Evolutionary conservation across 2,113 vertebrate genomes (phyloP).

Genomic region (Pachypanchax playfairii): DNA sequence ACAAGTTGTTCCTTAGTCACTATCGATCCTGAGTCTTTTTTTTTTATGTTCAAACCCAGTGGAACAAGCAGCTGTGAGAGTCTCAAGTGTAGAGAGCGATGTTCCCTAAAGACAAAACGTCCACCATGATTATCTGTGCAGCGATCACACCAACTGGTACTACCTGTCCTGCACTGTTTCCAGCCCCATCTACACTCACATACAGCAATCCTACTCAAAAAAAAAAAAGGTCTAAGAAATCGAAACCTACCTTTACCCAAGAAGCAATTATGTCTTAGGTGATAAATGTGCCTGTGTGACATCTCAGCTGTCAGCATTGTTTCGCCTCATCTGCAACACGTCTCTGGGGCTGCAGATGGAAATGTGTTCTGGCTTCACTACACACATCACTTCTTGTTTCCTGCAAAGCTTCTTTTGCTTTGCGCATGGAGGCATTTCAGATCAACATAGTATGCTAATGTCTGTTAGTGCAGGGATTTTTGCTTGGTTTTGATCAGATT

Average conservation of each 20-base stretch:
- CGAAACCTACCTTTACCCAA: conserved; percentile 38
- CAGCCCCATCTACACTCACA: conserved; percentile 16
- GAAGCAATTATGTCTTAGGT: conserved; percentile 49
- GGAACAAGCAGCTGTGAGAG: conserved; percentile 37
- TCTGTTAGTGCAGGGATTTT: conserved; percentile 21
- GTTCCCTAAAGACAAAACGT: conserved; percentile 40
- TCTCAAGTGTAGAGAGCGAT: conserved; percentile 9
- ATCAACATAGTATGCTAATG: conserved; percentile 32
- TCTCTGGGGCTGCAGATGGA: conserved; percentile 53
- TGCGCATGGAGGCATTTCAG: conserved; percentile 23
- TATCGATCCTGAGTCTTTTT: conserved; percentile 9
- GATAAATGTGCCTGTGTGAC: conserved; percentile 55
- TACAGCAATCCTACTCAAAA: conserved; percentile 7
- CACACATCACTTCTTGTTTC: conserved; percentile 43
- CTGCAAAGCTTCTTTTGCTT: conserved; percentile 33
- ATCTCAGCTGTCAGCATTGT: conserved; percentile 59
- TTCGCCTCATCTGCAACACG: conserved; percentile 48
- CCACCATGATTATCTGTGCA: conserved; percentile 21
- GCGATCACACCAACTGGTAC: conserved; percentile 28
- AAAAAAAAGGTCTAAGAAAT: conserved; percentile 24
- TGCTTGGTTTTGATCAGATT: conserved; percentile 14
- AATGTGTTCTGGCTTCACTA: conserved; percentile 40
- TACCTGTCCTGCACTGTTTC: conserved; percentile 4
- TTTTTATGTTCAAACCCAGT: conserved; percentile 43
- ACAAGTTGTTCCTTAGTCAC: conserved; percentile 36